Evolutionary conservation across 2,797 vertebrate species (phyloP), one percentile per base, ranked within the genome.

Genomic region (Pangasius mekongensis): DNA sequence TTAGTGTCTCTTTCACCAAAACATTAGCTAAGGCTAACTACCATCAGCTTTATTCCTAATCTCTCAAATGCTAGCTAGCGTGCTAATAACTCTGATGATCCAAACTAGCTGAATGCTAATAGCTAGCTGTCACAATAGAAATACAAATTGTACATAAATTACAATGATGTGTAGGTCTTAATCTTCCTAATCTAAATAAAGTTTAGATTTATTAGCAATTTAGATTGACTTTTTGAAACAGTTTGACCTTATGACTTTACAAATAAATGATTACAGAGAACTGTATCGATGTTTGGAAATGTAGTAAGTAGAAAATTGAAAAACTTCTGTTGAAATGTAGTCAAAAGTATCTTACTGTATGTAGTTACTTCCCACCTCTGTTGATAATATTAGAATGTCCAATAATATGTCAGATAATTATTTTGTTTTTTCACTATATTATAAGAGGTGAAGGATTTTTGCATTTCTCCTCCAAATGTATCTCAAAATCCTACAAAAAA

Each of bases 401-500:
- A 47, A 43, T 13, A 27, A 76, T 6, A 76, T 76, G 24, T 49
- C 43, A 49, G 24, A 14, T 14, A 13, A 16, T 76, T 27, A 49
- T 49, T 27, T 13, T n/a, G 27, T 36, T 22, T 47, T 33, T 36
- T 71, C n/a, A 30, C 9, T 30, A 22, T 30, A 67, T 30, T 64
- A 49, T 64, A 54, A 77, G 60, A 84, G 69, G 78, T 80, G 6
- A n/a, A 74, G 67, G 47, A 80, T 87, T 87, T 85, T 66, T 27
- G 66, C 52, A 88, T 71, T 18, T 60, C 74, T 69, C 84, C 33
- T 30, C 0, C n/a, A 43, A 87, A 74, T 74, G 80, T 74, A 84
- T 84, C 66, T 88, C 14, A 58, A 87, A 86, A 80, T 88, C 47
- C 20, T 58, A 74, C 3, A 47, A 86, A 36, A n/a, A 62, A 62